Conservation (phyloP, 2,113 vertebrate genomes). For the Poeciliopsis occidentalis region DNA sequence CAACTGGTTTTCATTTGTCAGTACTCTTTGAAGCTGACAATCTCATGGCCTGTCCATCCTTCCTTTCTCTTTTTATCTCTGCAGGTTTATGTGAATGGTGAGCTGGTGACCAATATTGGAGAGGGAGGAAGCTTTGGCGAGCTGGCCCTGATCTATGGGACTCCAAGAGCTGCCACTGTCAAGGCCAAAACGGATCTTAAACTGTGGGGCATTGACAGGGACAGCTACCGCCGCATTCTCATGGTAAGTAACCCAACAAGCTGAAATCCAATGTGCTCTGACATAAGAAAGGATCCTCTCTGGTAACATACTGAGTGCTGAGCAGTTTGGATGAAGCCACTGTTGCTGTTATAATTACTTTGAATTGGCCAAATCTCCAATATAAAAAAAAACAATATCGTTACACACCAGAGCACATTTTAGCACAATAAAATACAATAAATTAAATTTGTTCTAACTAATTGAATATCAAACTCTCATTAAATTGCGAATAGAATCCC, state of each 20-base stretch:
- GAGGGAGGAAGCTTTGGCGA: constrained; percentile 98
- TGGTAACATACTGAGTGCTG: neutral
- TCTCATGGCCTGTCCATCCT: neutral
- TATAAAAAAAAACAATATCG: neutral
- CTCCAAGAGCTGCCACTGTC: constrained; percentile 94
- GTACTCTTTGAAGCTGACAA: constrained; percentile 1
- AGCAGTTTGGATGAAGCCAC: neutral
- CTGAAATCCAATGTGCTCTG: neutral
- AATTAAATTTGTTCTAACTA: too few species aligned
- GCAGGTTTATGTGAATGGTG: constrained; percentile 95
- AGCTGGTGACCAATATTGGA: constrained; percentile 95
- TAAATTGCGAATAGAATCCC: neutral
- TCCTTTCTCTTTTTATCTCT: constrained; percentile 20
- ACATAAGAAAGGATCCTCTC: neutral
- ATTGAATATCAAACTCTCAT: neutral
- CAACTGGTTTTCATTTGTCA: neutral
- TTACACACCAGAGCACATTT: neutral
- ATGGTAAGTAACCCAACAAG: constrained; percentile 80
- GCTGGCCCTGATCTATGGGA: constrained; percentile 96
- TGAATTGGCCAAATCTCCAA: neutral
- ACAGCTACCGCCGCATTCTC: constrained; percentile 97
- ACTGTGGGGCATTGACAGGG: constrained; percentile 96
- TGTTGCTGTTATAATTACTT: neutral
- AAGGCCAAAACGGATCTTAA: constrained; percentile 97
- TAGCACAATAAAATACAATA: neutral